Conservation (phyloP, 64 coral and sea anemone species). For the Acropora tenuis region DNA sequence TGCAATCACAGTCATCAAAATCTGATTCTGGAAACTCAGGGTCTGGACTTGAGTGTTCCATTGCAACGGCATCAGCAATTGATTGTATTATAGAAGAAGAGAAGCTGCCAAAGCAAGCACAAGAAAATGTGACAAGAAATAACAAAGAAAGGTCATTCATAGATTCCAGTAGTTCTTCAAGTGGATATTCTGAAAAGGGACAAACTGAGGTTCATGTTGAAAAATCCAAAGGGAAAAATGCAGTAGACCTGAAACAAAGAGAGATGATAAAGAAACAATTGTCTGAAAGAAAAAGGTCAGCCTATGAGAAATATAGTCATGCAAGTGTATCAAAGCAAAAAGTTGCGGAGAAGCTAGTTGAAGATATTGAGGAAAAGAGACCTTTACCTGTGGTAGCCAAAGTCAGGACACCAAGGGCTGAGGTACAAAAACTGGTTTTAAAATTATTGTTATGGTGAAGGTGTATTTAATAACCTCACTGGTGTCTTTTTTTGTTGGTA, state of each 20-base stretch:
- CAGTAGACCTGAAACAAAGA: slow-evolving; percentile 6
- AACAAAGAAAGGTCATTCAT: slow-evolving; percentile 65
- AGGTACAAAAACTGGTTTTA: not conserved
- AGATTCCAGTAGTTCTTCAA: slow-evolving; percentile 77
- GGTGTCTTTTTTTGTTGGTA: too few species aligned
- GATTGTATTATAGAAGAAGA: slow-evolving; percentile 76
- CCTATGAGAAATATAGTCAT: slow-evolving; percentile 14
- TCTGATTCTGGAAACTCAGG: slow-evolving; percentile 62
- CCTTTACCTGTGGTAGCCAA: not conserved
- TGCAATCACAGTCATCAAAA: slow-evolving; percentile 17
- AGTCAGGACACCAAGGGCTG: not conserved
- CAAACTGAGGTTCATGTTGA: slow-evolving; percentile 50
- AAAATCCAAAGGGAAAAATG: slow-evolving; percentile 32
- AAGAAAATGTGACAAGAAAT: slow-evolving; percentile 48
- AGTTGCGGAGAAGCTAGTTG: not conserved
- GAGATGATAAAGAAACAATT: slow-evolving; percentile 76
- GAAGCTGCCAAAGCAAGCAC: not conserved
- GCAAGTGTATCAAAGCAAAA: slow-evolving; percentile 22
- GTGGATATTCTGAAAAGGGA: slow-evolving; percentile 64
- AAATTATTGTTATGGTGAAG: too few species aligned
- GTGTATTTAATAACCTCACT: too few species aligned
- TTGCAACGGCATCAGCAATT: slow-evolving; percentile 85
- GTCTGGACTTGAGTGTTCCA: slow-evolving; percentile 50
- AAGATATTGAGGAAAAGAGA: slow-evolving; percentile 40
- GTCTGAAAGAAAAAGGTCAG: slow-evolving; percentile 70